Evolutionary conservation across 35 echinoderm and acorn worm species (phyloP).

Genomic region (Acanthaster planci): DNA sequence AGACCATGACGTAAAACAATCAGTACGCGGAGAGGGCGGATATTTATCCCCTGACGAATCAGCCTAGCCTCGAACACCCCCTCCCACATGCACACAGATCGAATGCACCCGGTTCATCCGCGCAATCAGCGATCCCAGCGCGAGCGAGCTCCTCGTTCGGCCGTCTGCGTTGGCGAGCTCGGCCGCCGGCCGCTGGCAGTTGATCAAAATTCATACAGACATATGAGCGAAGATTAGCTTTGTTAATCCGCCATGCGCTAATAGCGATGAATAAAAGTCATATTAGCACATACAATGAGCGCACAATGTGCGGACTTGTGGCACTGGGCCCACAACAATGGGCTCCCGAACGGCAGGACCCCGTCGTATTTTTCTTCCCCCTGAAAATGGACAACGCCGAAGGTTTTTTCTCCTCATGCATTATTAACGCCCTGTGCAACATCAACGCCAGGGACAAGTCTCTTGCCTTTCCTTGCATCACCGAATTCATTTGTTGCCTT

Average conservation of each 20-base stretch:
- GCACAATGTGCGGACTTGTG: constrained; percentile 11
- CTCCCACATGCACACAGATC: no score
- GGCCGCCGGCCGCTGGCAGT: neutral
- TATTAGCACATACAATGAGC: constrained; percentile 26
- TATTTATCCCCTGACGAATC: no score
- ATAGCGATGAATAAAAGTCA: constrained; percentile 29
- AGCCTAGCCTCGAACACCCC: no score
- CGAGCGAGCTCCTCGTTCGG: no score
- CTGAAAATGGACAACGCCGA: neutral
- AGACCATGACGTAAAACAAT: no score
- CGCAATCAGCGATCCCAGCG: no score
- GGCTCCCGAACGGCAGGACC: constrained; percentile 1
- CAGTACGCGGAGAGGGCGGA: no score
- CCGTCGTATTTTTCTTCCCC: constrained; percentile 6
- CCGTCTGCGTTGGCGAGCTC: neutral
- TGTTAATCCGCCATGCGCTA: constrained; percentile 34
- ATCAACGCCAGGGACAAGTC: neutral
- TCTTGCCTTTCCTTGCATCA: neutral
- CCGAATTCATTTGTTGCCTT: neutral
- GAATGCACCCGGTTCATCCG: no score
- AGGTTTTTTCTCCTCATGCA: neutral
- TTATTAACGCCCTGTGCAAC: constrained; percentile 29
- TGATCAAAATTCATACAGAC: constrained; percentile 32
- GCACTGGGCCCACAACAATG: neutral
- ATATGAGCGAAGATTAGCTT: constrained; percentile 7